Evolutionary conservation across 2,797 vertebrate genomes (phyloP).

Genomic region (Synaphobranchus kaupii): DNA sequence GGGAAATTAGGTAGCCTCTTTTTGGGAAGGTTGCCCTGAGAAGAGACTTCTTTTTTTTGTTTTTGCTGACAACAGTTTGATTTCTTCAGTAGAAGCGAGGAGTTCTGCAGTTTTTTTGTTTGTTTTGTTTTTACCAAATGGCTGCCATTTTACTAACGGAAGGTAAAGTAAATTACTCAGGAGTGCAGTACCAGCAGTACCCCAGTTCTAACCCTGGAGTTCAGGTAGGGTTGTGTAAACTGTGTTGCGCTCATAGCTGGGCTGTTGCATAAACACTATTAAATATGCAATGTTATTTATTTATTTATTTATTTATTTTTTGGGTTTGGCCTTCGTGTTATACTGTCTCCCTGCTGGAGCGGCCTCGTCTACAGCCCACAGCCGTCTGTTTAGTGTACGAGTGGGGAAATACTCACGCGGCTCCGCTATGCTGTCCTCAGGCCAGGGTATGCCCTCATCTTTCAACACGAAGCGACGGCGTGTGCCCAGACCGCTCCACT

Average conservation of each 20-base stretch:
- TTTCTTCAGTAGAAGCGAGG: not conserved
- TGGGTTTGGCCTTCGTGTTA: not conserved
- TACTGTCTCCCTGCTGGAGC: not conserved
- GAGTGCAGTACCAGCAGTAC: not conserved
- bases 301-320: not conserved
- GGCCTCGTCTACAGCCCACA: not conserved
- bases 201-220: not conserved
- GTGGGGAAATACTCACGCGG: not conserved
- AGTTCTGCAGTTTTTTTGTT: too few species aligned
- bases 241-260: not conserved
- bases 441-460: not conserved
- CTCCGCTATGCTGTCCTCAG: not conserved
- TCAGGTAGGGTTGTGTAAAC: not conserved
- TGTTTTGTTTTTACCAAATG: conserved; percentile 6
- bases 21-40: not conserved
- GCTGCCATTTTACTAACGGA: not conserved
- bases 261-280: not conserved
- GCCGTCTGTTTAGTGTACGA: not conserved
- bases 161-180: not conserved
- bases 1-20: not conserved
- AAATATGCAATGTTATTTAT: not conserved
- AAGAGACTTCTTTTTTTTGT: not conserved
- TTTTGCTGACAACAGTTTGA: not conserved
- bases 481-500: not conserved
- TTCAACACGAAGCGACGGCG: not conserved